phyloP scores from a whole-genome alignment of 2,113 vertebrate genomes.

The Tiliqua scincoides region DNA sequence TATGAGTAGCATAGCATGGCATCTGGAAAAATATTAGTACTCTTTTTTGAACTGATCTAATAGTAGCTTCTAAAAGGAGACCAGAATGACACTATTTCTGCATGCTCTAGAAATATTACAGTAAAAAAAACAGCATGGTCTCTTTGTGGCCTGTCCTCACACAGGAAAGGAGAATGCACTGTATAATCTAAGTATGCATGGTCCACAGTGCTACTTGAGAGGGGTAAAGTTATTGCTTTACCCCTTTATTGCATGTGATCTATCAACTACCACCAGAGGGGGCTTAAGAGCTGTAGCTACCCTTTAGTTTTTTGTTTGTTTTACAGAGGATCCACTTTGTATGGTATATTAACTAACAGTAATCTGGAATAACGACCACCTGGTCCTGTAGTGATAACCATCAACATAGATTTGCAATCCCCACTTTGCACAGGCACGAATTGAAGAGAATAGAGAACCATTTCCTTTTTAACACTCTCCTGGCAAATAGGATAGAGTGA shows the following conservation, averaged over 20 bases:
- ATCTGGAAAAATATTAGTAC: background rate
- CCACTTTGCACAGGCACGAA: background rate
- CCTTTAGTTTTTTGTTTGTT: background rate
- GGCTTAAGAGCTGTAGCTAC: constrained; percentile 1
- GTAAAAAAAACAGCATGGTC: too few species aligned
- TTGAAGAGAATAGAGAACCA: background rate
- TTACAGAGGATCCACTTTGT: too few species aligned
- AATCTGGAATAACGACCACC: background rate
- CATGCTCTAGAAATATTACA: background rate
- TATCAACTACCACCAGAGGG: constrained; percentile 20
- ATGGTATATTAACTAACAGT: background rate
- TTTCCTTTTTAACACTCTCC: background rate
- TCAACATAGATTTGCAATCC: background rate
- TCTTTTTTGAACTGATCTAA: background rate
- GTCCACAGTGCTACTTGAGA: background rate
- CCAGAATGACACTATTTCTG: background rate
- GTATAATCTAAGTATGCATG: too few species aligned
- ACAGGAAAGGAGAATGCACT: too few species aligned
- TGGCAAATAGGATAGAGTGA: background rate
- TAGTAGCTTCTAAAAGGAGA: background rate
- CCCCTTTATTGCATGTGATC: background rate
- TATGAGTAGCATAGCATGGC: too few species aligned
- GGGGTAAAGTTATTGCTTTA: background rate
- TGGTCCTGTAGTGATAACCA: background rate
- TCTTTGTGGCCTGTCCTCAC: too few species aligned